Evolutionary conservation across 1,140 invertebrate species (phyloP), one percentile per base, ranked within the genome.

Genomic region (Schlechtendalia chinensis): DNA sequence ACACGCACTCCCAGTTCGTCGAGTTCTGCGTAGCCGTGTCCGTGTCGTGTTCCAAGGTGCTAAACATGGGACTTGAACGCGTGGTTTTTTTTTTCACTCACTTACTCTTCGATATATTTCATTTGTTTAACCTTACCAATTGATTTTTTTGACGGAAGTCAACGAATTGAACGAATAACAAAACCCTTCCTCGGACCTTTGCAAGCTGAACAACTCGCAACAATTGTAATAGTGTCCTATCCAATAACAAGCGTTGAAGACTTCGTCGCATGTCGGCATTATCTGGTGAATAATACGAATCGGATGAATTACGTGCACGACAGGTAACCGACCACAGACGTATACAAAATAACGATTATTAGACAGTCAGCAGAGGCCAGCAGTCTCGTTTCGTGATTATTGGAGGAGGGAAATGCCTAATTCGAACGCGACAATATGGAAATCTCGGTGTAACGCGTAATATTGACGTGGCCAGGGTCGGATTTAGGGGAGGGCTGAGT

Each of bases 131-230:
- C 1, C 24, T 71, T 82, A 82, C 81, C 81, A 82, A 45, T 67
- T 11, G 4, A 54, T n/a, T 59, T 45, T 58, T 32, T 61, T 29
- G 22, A 83, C 74, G 5, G 82, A 83, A 17, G 83, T 84, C 24
- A 84, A 80, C 1, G 84, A 84, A 71, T 85, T 86, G 74, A 86
- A 85, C 1, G 84, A 84, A 75, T 84, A 86, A 58, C 85, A 86
- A 58, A 85, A 85, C 14, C 85, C 85, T 54, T 84, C 83, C 80
- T 86, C 85, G 3, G 85, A 84, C 81, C 83, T 83, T 54, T 85
- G 83, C 14, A 84, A 50, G 17, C 82, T 69, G 56, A 85, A 85
- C n/a, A 85, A 67, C 5, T 84, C 81, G 63, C 82, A 83, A 82
- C 85, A 85, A 29, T 84, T 82, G 24, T 81, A 77, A 32, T 47